Evolutionary conservation across 2,113 vertebrate species (phyloP), one percentile per base, ranked within the genome.

Genomic region (Spea bombifrons): DNA sequence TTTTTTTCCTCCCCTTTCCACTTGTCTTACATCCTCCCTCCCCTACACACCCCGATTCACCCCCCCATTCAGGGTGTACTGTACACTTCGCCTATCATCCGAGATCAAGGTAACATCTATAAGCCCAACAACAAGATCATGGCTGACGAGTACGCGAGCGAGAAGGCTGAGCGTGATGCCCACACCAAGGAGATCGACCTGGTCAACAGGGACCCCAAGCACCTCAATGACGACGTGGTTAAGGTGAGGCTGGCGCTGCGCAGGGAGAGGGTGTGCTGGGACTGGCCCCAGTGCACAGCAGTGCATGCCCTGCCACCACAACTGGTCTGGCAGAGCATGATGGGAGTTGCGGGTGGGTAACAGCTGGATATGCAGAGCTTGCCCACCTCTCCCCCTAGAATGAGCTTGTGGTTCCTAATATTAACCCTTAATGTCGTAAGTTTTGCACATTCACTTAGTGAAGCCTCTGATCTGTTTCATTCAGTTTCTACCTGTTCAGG

Each of bases 71-170:
- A 98, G 97, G 95, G 94, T 85, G 95, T 95, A 88, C 84, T 93
- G 71, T 95, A 97, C 78, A 90, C 96, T 7, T 93, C 94, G 61
- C 96, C 97, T 88, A 88, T 95, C 85, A 89, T 95, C 85, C 88
- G 97, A 87, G 96, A 99, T 80, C 94, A 98, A 88, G 97, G 97
- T 83, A 99, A 99, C 90, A 99, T 99, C 84, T 99, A 99, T 90
- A 98, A 98, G 83, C 97, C 97, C 59, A 96, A 99, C 88, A 99
- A 99, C 90, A 98, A 96, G 89, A 91, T 90, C 87, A 98, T 98
- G 95, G 95, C 96, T 81, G 96, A 95, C 84, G 96, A 97, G 47
- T 92, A 89, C 77, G 73, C 95, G 84, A 92, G 88, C 85, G 94
- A 96, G 86, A 97, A 98, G 84, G 90, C 90, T 64, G 77, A 94